phyloP scores from a whole-genome alignment of 1,140 invertebrate species.

The Drosophila kanapiae region DNA sequence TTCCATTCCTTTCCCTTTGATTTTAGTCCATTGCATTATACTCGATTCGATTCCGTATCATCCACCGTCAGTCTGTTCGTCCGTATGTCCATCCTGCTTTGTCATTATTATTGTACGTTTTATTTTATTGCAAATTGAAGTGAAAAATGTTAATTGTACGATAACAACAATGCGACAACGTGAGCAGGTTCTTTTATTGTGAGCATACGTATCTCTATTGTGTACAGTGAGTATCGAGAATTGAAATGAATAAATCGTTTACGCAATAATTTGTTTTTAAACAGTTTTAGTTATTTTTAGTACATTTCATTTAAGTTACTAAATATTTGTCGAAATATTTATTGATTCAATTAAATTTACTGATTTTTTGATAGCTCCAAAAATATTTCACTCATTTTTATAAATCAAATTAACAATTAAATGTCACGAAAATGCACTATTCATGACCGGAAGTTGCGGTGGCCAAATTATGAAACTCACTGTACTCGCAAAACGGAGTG shows the following conservation, averaged over 20 bases:
- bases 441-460: constrained; percentile 19
- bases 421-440: background rate
- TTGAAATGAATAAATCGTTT: background rate
- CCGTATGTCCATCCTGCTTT: constrained; percentile 2
- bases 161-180: constrained; percentile 39
- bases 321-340: background rate
- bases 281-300: background rate
- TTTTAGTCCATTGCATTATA: constrained; percentile 1
- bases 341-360: background rate
- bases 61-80: background rate
- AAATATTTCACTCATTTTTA: background rate
- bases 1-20: constrained; percentile 10
- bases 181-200: constrained; percentile 16
- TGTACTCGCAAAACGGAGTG: constrained; percentile 5
- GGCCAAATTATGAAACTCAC: constrained; percentile 7
- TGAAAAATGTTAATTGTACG: constrained; percentile 48
- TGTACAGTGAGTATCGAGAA: background rate
- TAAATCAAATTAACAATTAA: background rate
- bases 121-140: constrained; percentile 46
- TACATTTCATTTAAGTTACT: background rate
- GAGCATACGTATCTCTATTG: background rate
- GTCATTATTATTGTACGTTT: constrained; percentile 36
- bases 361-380: background rate
- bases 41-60: constrained; percentile 20
- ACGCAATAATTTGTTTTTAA: background rate